These are phyloP conservation scores for Tachina fera DNA, from an alignment of 2,888 invertebrate genomes.

Conservation along the genomic window DNA sequence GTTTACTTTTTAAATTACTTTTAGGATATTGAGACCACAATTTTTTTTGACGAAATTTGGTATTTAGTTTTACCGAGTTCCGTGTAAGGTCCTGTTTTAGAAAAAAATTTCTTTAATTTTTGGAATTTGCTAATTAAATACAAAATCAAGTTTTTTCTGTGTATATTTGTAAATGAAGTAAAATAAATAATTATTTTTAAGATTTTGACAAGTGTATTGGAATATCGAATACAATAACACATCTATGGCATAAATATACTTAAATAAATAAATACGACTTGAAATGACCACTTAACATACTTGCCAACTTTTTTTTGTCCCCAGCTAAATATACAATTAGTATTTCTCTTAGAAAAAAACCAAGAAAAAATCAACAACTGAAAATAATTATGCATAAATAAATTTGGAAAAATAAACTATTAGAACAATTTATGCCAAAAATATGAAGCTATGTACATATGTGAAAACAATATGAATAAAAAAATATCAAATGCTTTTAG, in stretches of 20 bases:
- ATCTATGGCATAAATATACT: constrained; percentile 15
- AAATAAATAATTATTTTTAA: background rate
- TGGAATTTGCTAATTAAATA: too few species aligned
- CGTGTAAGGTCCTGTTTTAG: too few species aligned
- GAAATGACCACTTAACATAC: constrained; percentile 64
- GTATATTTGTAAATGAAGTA: background rate
- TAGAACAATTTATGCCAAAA: constrained; percentile 32
- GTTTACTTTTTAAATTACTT: too few species aligned
- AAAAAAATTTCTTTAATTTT: too few species aligned
- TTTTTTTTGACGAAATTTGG: too few species aligned
- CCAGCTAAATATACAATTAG: background rate
- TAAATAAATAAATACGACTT: constrained; percentile 44
- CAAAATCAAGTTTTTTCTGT: too few species aligned
- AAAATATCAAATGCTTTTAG: constrained; percentile 70
- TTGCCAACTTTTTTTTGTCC: constrained; percentile 1
- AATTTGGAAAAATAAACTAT: background rate
- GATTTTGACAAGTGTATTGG: constrained; percentile 38
- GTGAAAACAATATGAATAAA: constrained; percentile 9
- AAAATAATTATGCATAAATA: constrained; percentile 50
- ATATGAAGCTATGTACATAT: constrained; percentile 22
- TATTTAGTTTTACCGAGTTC: too few species aligned
- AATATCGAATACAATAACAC: constrained; percentile 1
- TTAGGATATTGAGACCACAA: too few species aligned
- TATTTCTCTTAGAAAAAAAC: background rate
- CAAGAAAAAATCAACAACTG: background rate